Base-by-base conservation (phyloP, 30 jellyfish, hydroid and myxozoan species). In the Chironex yamaguchii region DNA sequence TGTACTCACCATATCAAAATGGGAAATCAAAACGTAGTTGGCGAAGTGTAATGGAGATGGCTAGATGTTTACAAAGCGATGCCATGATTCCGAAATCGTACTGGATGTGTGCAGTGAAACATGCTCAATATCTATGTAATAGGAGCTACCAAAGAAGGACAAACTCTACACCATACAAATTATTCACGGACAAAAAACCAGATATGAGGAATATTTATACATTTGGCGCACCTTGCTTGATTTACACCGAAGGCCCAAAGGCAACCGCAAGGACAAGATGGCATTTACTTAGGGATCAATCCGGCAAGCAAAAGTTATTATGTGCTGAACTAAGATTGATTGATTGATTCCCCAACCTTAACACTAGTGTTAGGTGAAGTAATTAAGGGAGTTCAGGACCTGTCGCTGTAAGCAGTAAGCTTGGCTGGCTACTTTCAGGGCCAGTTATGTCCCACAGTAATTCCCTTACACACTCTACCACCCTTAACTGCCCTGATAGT, bases 1-100 rank as follows among this genome's bases (percentile, higher is more conserved):
- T 80, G 20, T 76, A 76, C 29, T 27, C 84, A 1, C 89, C 68
- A 21, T 54, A 12, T 12, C 84, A 36, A n/a, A 0, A 76, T 32
- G 89, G 84, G 12, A 76, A 76, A 54, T 52, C 85, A 49, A 64
- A n/a, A n/a, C n/a, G n/a, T n/a, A 76, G 66, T 17, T 76, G 89
- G 89, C 20, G 89, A 51, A 76, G 89, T 32, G 65, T 76, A 20
- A 50, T 76, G 89, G 89, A 76, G 31, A 50, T 52, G 83, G 90
- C 84, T 3, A 29, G 84, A 33, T 64, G 89, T 51, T 49, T 76
- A 54, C 0, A 64, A 51, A 34, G 65, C 1, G 89, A 76, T 2
- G 84, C 89, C 1, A 31, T 30, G 25, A 58, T 78, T 29, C 34
- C 90, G 27, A 78, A 78, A 32, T 52, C 20, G 13, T 52, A 31